Conservation (phyloP, 1,140 invertebrate species). For the Stenopsyche tienmushanensis region DNA sequence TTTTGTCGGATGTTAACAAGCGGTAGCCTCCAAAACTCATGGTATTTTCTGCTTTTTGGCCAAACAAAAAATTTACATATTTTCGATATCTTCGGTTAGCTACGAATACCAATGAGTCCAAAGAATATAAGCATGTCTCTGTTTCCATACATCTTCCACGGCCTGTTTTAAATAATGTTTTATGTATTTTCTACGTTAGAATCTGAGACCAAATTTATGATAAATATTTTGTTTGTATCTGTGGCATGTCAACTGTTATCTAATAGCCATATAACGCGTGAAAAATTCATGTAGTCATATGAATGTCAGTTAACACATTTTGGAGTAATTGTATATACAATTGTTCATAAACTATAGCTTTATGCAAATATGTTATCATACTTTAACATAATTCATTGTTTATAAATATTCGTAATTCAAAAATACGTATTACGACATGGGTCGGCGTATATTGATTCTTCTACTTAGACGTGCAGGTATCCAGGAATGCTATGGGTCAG, state of each 20-base stretch:
- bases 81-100: slow-evolving; percentile 5
- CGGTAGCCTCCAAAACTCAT: neutral
- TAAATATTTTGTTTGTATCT: slow-evolving; percentile 15
- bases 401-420: too few relatives aligned
- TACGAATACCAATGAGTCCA: slow-evolving; percentile 10
- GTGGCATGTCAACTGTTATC: slow-evolving; percentile 14
- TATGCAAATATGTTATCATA: too few relatives aligned
- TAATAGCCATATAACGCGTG: slow-evolving; percentile 11
- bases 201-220: slow-evolving; percentile 12
- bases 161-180: slow-evolving; percentile 29
- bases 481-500: too few relatives aligned
- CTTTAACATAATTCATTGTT: too few relatives aligned
- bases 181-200: slow-evolving; percentile 15
- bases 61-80: slow-evolving; percentile 7
- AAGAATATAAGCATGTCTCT: neutral
- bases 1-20: too few relatives aligned
- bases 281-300: too few relatives aligned
- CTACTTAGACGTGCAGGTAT: too few relatives aligned
- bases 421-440: too few relatives aligned
- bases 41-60: neutral
- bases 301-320: too few relatives aligned
- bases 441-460: too few relatives aligned
- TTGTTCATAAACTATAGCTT: too few relatives aligned
- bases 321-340: too few relatives aligned
- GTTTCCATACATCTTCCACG: neutral